A percentile compares a stretch with the other conserved stretches of the same genome.
phyloP scores from a whole-genome alignment of 2,888 invertebrate genomes.

The Neoascia interrupta region DNA sequence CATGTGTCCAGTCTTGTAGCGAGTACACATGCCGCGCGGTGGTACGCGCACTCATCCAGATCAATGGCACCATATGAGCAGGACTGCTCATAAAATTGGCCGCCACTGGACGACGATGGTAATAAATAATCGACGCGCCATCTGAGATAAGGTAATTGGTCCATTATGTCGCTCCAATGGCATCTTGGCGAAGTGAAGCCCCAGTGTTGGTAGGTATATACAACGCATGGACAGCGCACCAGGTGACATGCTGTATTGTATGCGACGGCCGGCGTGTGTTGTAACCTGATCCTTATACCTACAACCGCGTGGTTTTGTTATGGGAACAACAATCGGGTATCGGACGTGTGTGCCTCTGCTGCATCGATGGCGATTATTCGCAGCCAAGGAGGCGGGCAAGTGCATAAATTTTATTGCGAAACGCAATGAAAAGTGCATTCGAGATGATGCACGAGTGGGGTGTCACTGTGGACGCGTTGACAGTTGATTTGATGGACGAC shows the following conservation, averaged over 20 bases:
- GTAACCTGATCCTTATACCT: constrained; percentile 37
- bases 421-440: constrained; percentile 48
- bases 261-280: constrained; percentile 1
- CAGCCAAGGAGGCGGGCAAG: constrained; percentile 50
- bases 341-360: constrained; percentile 5
- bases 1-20: constrained; percentile 53
- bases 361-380: constrained; percentile 15
- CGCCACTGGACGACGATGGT: constrained; percentile 58
- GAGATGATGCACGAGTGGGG: constrained; percentile 49
- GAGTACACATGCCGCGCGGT: neutral
- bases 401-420: constrained; percentile 61
- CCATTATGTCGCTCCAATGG: constrained; percentile 72
- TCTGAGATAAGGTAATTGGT: constrained; percentile 74
- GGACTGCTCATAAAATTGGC: constrained; percentile 56
- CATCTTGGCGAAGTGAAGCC: constrained; percentile 60
- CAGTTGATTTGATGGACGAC: constrained; percentile 64
- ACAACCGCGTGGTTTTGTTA: constrained; percentile 28
- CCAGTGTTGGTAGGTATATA: constrained; percentile 19
- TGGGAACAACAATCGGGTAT: constrained; percentile 14
- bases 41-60: neutral
- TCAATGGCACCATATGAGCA: neutral
- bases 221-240: constrained; percentile 48
- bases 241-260: constrained; percentile 63
- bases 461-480: constrained; percentile 52
- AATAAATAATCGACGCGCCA: constrained; percentile 73